phyloP scores from a whole-genome alignment of 2,797 vertebrate genomes.

The Anableps anableps region DNA sequence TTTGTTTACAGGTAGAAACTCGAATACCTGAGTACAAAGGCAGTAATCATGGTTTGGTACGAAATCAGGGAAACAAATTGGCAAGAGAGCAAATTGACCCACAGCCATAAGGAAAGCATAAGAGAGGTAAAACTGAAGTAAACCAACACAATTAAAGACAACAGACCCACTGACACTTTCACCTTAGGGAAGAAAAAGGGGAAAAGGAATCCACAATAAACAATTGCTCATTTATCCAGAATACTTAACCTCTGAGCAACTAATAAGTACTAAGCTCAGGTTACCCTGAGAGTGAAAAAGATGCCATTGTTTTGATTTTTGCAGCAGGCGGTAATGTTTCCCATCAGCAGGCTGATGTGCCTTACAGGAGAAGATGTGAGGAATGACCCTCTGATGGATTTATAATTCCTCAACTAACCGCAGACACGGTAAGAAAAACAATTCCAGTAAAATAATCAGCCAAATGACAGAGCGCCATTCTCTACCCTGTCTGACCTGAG shows the following conservation, averaged over 20 bases:
- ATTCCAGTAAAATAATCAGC: conserved; percentile 67
- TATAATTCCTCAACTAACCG: conserved; percentile 55
- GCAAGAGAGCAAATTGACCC: not conserved
- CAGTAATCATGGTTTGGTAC: not conserved
- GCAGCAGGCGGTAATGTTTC: conserved; percentile 35
- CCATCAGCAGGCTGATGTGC: conserved; percentile 44
- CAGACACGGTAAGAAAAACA: conserved; percentile 67
- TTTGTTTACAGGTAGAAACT: not conserved
- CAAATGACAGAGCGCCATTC: conserved; percentile 60
- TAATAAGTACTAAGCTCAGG: conserved; percentile 28
- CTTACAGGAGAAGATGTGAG: conserved; percentile 62
- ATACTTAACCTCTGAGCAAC: not conserved
- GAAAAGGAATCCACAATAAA: conserved; percentile 51
- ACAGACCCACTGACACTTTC: conserved; percentile 9
- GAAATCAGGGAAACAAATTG: not conserved
- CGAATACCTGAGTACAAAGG: no score
- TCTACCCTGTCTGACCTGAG: conserved; percentile 41
- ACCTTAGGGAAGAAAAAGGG: conserved; percentile 3
- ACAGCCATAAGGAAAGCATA: not conserved
- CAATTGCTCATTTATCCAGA: conserved; percentile 44
- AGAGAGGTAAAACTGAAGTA: not conserved
- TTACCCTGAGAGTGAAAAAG: conserved; percentile 18
- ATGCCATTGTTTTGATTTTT: conserved; percentile 51
- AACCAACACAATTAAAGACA: conserved; percentile 11
- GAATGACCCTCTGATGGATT: conserved; percentile 67